Evolutionary conservation across 2,888 invertebrate species (phyloP).

Genomic region (Luffia ferchaultella): DNA sequence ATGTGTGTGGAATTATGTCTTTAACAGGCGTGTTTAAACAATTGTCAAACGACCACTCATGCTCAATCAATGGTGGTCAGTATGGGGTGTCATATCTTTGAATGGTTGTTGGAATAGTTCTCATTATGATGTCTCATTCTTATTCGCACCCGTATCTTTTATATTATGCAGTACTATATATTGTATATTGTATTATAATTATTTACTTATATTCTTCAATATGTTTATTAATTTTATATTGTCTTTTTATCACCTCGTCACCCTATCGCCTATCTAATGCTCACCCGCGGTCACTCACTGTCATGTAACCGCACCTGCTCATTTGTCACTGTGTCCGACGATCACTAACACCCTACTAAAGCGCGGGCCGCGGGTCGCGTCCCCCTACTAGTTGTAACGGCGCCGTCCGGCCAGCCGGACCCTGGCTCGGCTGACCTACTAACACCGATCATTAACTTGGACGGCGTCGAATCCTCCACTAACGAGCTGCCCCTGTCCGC

Average conservation of each 20-base stretch:
- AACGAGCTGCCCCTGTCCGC: slow-evolving; percentile 74
- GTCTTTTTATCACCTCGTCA: slow-evolving; percentile 33
- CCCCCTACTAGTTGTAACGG: slow-evolving; percentile 24
- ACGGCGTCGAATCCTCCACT: slow-evolving; percentile 67
- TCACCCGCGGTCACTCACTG: slow-evolving; percentile 14
- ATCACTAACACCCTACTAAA: slow-evolving; percentile 18
- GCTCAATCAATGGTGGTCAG: not conserved
- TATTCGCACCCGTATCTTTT: slow-evolving; percentile 8
- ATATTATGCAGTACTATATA: slow-evolving; percentile 28
- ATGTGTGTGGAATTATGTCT: slow-evolving; percentile 22
- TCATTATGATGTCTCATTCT: not conserved
- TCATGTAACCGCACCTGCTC: slow-evolving; percentile 29
- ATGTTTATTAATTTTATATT: slow-evolving; percentile 30
- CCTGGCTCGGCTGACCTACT: slow-evolving; percentile 25
- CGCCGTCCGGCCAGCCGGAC: slow-evolving; percentile 24
- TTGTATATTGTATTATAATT: slow-evolving; percentile 23
- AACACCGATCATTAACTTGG: slow-evolving; percentile 44
- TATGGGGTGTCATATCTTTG: not conserved
- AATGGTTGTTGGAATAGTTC: not conserved
- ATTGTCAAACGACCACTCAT: not conserved
- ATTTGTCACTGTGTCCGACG: not conserved
- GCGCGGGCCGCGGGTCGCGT: slow-evolving; percentile 3
- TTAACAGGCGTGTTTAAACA: slow-evolving; percentile 13
- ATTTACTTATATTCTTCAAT: slow-evolving; percentile 16
- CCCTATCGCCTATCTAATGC: not conserved